Evolutionary conservation across 2,797 vertebrate species (phyloP).

Genomic region (Hoplostethus atlanticus): DNA sequence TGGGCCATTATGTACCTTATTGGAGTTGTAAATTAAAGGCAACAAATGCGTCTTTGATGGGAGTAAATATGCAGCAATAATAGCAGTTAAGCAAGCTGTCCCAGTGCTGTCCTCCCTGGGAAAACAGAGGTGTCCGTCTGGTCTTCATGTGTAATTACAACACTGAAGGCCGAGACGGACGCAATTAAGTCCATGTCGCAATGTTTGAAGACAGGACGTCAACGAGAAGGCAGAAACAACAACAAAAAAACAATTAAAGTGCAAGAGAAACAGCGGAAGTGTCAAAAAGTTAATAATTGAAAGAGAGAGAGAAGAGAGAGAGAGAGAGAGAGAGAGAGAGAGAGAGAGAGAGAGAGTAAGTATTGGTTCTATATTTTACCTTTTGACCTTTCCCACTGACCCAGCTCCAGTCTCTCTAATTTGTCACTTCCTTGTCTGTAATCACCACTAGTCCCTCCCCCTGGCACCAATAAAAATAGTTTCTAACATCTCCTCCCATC

Average conservation of each 20-base stretch:
- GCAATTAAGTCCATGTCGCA: slow-evolving; percentile 63
- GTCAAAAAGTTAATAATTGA: not conserved
- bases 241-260: slow-evolving; percentile 19
- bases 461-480: slow-evolving; percentile 36
- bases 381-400: slow-evolving; percentile 40
- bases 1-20: slow-evolving; percentile 50
- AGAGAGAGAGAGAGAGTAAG: slow-evolving; percentile 20
- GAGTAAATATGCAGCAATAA: slow-evolving; percentile 42
- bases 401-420: slow-evolving; percentile 25
- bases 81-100: slow-evolving; percentile 46
- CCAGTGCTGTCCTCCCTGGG: slow-evolving; percentile 36
- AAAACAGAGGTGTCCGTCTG: slow-evolving; percentile 44
- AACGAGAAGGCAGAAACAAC: slow-evolving; percentile 42
- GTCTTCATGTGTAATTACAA: slow-evolving; percentile 63
- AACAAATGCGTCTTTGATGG: slow-evolving; percentile 49
- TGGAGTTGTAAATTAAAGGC: slow-evolving; percentile 47
- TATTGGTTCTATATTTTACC: slow-evolving; percentile 9
- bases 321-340: slow-evolving; percentile 25
- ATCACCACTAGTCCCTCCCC: slow-evolving; percentile 20
- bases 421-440: slow-evolving; percentile 42
- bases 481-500: slow-evolving; percentile 16
- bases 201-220: slow-evolving; percentile 48
- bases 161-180: slow-evolving; percentile 34
- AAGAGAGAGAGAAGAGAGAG: slow-evolving; percentile 9
- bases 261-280: slow-evolving; percentile 3